Evolutionary conservation across 2,797 vertebrate genomes (phyloP).

Genomic region (Sebastes itinus): DNA sequence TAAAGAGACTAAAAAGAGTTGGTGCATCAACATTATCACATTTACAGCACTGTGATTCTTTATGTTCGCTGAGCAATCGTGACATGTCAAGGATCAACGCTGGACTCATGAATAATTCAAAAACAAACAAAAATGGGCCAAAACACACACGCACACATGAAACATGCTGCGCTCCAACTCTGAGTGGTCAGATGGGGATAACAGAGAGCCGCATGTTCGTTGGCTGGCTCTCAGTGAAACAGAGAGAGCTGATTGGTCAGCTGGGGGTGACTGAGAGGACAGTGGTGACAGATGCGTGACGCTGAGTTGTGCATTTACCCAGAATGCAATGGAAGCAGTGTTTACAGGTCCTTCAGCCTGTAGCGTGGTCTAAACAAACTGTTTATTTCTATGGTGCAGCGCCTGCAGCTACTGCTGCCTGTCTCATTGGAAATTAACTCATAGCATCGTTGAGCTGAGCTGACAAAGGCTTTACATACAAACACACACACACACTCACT

Average conservation of each 20-base stretch:
- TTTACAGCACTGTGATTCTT: slow-evolving; percentile 32
- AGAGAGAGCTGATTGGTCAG: slow-evolving; percentile 60
- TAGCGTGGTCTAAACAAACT: slow-evolving; percentile 76
- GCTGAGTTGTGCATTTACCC: slow-evolving; percentile 76
- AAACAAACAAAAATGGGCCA: slow-evolving; percentile 51
- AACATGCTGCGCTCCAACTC: slow-evolving; percentile 13
- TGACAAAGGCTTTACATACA: slow-evolving; percentile 70
- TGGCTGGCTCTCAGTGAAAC: slow-evolving; percentile 43
- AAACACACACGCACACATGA: slow-evolving; percentile 16
- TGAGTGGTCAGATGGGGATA: slow-evolving; percentile 49
- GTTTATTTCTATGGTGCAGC: slow-evolving; percentile 72
- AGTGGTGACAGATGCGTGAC: slow-evolving; percentile 71
- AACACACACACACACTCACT: neutral
- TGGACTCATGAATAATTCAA: slow-evolving; percentile 67
- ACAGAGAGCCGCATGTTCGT: slow-evolving; percentile 30
- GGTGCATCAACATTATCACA: slow-evolving; percentile 24
- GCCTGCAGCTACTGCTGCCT: slow-evolving; percentile 70
- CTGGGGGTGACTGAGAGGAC: slow-evolving; percentile 77
- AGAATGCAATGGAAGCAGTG: slow-evolving; percentile 71
- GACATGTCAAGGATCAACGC: slow-evolving; percentile 48
- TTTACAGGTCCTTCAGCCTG: slow-evolving; percentile 74
- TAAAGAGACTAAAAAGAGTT: neutral
- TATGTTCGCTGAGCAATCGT: slow-evolving; percentile 57
- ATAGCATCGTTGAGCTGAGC: slow-evolving; percentile 71
- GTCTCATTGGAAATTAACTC: slow-evolving; percentile 75